Conservation (phyloP, 2,113 vertebrate species). For the Alethe diademata region DNA sequence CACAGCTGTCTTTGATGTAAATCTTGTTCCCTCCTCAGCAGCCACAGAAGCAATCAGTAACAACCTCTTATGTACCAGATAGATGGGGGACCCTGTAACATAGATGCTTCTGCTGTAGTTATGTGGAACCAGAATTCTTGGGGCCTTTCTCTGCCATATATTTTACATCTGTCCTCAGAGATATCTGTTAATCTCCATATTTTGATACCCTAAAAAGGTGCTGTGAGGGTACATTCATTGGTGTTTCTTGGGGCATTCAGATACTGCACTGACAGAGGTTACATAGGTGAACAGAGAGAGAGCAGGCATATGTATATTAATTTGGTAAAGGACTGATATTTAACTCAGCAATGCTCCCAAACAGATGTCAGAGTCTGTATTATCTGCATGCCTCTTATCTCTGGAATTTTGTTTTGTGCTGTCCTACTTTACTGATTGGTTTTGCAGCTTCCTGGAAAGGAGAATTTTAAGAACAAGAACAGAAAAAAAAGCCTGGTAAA, state of each 20-base stretch:
- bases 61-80: neutral
- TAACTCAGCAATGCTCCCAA: constrained; percentile 1
- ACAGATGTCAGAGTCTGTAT: neutral
- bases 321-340: neutral
- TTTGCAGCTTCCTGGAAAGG: constrained; percentile 23
- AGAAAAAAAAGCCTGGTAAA: neutral
- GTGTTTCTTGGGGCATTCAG: neutral
- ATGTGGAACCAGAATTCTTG: neutral
- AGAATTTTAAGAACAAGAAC: neutral
- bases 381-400: constrained; percentile 39
- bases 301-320: neutral
- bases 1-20: neutral
- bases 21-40: neutral
- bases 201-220: neutral
- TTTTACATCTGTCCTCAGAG: neutral
- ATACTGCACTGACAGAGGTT: neutral
- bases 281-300: neutral
- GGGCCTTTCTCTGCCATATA: neutral
- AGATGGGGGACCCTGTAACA: neutral
- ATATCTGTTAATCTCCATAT: neutral
- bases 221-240: neutral
- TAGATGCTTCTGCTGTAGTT: neutral
- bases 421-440: neutral
- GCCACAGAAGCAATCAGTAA: neutral
- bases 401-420: constrained; percentile 34